These are phyloP conservation scores for Sisor rabdophorus DNA, from an alignment of 2,113 vertebrate species.

Conservation along the genomic window DNA sequence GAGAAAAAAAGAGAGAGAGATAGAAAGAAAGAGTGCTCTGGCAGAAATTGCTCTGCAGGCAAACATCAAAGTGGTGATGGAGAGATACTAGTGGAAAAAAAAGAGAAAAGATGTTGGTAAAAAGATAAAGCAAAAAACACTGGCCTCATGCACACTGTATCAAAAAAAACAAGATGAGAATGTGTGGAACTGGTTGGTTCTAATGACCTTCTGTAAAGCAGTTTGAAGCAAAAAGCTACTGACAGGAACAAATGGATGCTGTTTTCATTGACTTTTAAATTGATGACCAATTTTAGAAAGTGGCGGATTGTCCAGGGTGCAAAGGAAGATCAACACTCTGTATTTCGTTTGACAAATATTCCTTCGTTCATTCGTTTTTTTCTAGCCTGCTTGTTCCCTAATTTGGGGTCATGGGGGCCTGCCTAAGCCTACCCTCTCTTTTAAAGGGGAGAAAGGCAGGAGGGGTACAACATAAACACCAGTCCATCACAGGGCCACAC, in stretches of 20 bases:
- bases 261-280: background rate
- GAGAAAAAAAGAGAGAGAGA: conserved; percentile 1
- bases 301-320: background rate
- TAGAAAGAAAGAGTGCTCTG: conserved; percentile 29
- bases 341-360: background rate
- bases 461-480: no score
- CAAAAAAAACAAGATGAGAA: background rate
- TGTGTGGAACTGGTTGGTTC: background rate
- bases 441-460: no score
- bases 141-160: background rate
- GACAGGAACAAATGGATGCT: background rate
- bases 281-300: background rate
- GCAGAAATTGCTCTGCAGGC: conserved; percentile 38
- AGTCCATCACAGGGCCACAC: no score
- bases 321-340: background rate
- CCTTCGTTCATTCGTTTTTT: background rate
- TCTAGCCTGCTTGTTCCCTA: background rate
- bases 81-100: conserved; percentile 24
- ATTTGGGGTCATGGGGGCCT: no score
- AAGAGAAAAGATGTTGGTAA: background rate
- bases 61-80: conserved; percentile 51
- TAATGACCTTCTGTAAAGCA: background rate
- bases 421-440: no score
- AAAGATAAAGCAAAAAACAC: background rate
- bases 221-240: background rate